phyloP scores from a whole-genome alignment of 2,888 invertebrate species.

The Orthonevra nobilis region DNA sequence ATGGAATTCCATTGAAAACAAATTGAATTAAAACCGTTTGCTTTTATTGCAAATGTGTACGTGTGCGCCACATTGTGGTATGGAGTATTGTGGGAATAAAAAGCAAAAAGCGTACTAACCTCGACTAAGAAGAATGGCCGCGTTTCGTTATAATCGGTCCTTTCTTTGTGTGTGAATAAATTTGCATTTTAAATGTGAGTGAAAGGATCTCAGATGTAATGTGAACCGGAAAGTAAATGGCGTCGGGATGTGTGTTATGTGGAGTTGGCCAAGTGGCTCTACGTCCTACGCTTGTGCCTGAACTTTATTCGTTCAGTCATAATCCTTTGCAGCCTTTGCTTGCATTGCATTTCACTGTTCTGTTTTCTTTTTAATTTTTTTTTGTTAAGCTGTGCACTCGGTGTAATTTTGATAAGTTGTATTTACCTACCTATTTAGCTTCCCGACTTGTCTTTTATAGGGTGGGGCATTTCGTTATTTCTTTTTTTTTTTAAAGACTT shows the following conservation, averaged over 20 bases:
- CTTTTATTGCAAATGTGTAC: constrained; percentile 44
- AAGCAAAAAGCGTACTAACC: constrained; percentile 16
- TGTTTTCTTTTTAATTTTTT: constrained; percentile 3
- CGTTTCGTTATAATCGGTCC: constrained; percentile 10
- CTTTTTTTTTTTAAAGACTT: too few relatives aligned
- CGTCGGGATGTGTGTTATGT: too few relatives aligned
- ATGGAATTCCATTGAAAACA: constrained; percentile 55
- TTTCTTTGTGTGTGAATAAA: constrained; percentile 43
- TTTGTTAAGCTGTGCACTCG: constrained; percentile 7
- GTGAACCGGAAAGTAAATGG: constrained; percentile 1
- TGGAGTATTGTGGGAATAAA: neutral
- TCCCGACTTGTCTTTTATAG: too few relatives aligned
- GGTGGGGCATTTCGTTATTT: too few relatives aligned
- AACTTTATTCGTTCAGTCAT: neutral
- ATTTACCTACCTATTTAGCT: too few relatives aligned
- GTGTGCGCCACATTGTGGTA: neutral
- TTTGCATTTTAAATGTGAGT: constrained; percentile 59
- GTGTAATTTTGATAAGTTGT: too few relatives aligned
- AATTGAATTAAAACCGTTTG: constrained; percentile 55
- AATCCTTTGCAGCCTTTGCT: neutral
- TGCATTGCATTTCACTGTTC: neutral
- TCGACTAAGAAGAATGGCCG: constrained; percentile 18
- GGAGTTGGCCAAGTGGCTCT: neutral
- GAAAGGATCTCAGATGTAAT: constrained; percentile 38
- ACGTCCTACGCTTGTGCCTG: neutral